Conservation (phyloP, 2,113 vertebrate species). For the Acanthochromis polyacanthus region DNA sequence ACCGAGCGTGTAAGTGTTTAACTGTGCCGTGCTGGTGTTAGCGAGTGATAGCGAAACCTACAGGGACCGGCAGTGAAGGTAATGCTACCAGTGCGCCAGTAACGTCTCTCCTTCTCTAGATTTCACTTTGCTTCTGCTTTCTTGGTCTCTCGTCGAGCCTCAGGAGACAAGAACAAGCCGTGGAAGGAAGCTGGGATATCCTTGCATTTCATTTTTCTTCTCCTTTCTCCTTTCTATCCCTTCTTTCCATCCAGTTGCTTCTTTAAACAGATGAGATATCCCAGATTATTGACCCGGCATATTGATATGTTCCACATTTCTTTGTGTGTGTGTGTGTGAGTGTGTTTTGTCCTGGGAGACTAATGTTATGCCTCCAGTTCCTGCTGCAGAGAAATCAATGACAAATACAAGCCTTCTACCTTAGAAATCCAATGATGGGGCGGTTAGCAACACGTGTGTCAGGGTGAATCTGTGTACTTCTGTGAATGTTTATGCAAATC, state of each 20-base stretch:
- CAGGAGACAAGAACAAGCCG: conserved; percentile 34
- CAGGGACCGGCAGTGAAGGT: conserved; percentile 47
- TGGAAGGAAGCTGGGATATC: conserved; percentile 51
- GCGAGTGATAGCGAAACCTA: conserved; percentile 68
- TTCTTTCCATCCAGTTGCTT: conserved; percentile 39
- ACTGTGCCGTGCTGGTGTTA: conserved; percentile 68
- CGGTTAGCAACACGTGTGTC: conserved; percentile 27
- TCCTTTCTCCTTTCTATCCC: conserved; percentile 23
- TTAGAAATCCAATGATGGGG: conserved; percentile 55
- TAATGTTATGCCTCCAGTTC: conserved; percentile 71
- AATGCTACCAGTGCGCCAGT: conserved; percentile 39
- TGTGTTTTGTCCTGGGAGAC: conserved; percentile 64
- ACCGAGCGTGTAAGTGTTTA: conserved; percentile 73
- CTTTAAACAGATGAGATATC: conserved; percentile 66
- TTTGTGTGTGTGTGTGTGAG: conserved; percentile 30
- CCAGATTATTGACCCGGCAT: conserved; percentile 61
- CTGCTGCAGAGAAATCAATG: conserved; percentile 80
- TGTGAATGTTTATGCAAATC: conserved; percentile 13
- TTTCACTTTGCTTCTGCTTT: conserved; percentile 37
- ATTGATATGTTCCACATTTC: conserved; percentile 64
- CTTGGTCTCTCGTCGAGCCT: conserved; percentile 18
- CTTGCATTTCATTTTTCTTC: conserved; percentile 14
- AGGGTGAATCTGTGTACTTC: not conserved
- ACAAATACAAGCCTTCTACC: conserved; percentile 55
- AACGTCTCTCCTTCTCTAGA: conserved; percentile 37